These are phyloP conservation scores for Clinocottus analis DNA, from an alignment of 2,113 vertebrate species.

Conservation along the genomic window DNA sequence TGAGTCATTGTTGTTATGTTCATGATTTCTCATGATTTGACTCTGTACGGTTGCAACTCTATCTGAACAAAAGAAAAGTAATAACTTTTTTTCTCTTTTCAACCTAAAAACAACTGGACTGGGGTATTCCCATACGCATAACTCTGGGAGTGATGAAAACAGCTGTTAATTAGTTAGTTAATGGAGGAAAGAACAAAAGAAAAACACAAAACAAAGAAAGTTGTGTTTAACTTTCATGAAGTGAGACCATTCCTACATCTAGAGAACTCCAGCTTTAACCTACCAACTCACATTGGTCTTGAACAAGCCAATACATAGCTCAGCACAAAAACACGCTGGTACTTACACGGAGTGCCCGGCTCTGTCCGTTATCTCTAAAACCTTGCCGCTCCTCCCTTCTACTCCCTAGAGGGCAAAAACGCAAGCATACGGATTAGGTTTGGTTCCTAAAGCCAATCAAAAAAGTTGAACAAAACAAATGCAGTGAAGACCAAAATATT, in stretches of 20 bases:
- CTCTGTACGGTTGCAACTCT: neutral
- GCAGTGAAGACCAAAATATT: constrained; percentile 17
- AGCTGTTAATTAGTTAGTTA: neutral
- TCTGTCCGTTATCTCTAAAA: constrained; percentile 66
- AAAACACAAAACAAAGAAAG: neutral
- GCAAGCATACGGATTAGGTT: constrained; percentile 52
- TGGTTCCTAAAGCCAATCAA: constrained; percentile 1
- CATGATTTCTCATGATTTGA: neutral
- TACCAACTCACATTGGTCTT: constrained; percentile 18
- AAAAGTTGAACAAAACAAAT: constrained; percentile 20
- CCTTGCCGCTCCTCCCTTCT: constrained; percentile 65
- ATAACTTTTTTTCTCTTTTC: neutral
- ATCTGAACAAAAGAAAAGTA: neutral
- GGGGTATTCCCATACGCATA: neutral
- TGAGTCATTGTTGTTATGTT: constrained; percentile 2
- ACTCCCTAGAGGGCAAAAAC: constrained; percentile 71
- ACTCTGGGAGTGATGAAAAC: neutral
- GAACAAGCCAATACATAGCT: constrained; percentile 9
- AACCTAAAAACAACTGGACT: neutral
- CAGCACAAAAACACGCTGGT: constrained; percentile 14
- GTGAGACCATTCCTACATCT: constrained; percentile 1
- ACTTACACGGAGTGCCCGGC: constrained; percentile 73
- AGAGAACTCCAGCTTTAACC: constrained; percentile 14
- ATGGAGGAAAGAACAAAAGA: neutral
- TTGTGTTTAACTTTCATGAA: constrained; percentile 10